These are phyloP conservation scores for Corbicula japonica DNA, from an alignment of 2,888 invertebrate species.

Conservation along the genomic window DNA sequence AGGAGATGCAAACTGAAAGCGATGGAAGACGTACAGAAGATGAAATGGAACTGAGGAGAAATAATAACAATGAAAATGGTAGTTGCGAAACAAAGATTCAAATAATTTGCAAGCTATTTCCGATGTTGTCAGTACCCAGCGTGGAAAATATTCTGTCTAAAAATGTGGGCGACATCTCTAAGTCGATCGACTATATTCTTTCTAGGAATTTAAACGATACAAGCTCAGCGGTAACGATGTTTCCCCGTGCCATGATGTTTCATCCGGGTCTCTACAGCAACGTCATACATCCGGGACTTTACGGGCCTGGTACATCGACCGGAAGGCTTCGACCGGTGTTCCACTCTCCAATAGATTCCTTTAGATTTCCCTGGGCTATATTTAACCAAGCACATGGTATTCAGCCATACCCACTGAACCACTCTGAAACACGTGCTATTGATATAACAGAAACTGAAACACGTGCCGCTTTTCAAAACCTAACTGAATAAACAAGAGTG, in stretches of 20 bases:
- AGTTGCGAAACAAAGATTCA: too few species aligned
- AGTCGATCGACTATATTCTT: conserved; percentile 48
- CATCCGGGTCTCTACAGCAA: conserved; percentile 25
- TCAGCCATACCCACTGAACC: too few species aligned
- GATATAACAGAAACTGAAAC: too few species aligned
- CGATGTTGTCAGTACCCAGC: conserved; percentile 9
- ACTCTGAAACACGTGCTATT: too few species aligned
- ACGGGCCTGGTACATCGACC: neutral
- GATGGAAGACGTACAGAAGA: too few species aligned
- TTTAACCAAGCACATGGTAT: too few species aligned
- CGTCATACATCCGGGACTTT: conserved; percentile 10
- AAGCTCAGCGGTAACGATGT: conserved; percentile 4
- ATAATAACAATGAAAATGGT: too few species aligned
- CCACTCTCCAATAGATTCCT: conserved; percentile 1
- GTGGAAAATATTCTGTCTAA: conserved; percentile 23
- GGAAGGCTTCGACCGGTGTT: conserved; percentile 1
- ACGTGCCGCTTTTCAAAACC: too few species aligned
- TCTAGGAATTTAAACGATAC: conserved; percentile 35
- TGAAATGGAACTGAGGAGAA: too few species aligned
- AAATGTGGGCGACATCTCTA: conserved; percentile 39
- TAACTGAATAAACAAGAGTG: too few species aligned
- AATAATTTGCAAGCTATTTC: conserved; percentile 34
- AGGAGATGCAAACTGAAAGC: neutral
- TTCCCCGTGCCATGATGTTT: conserved; percentile 31
- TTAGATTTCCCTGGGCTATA: conserved; percentile 13